Base-by-base conservation (phyloP, 2,797 vertebrate genomes). In the Cirrhinus mrigala region DNA sequence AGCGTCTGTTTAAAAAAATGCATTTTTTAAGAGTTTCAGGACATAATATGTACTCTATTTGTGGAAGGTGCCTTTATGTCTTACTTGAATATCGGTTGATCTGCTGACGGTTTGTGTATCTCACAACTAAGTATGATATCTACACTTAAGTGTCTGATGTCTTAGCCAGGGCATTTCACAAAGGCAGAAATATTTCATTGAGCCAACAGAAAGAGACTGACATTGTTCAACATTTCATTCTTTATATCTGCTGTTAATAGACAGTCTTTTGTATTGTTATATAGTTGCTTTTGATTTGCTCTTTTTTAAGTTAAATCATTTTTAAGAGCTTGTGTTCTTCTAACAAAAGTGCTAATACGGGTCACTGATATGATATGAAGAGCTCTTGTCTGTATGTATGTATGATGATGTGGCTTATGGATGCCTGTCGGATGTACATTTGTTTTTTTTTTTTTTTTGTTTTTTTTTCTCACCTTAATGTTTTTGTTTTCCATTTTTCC, bases 381-480 rank as follows among this genome's bases (percentile, higher is more conserved):
- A 84, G 54, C 89, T 90, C 81, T 79, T 58, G 37, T 90, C 91
- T 94, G 94, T 93, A 91, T 81, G 94, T 93, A 91, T 81, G 88
- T 73, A 94, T 94, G 94, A 95, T 84, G 94, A 94, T 90, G 87
- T 24, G 10, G 86, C 86, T 58, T 54, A 64, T 71, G 27, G 77
- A 12, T 2, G 81, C 80, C 86, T 40, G 85, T 92, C 92, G 56
- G 94, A 94, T 87, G 69, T 93, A 93, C 92, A 87, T 92, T 89
- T 81, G 92, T 89, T 91, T 91, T 92, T 88, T 92, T 89, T 81
- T 93, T 89, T 91, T 91, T 92, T 91, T 93, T 94, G 81, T 27
- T 56, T 76, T 15, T 86, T 64, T 24, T 66, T 84, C 76, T 37
- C 33, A 64, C 62, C 5, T 16, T 29, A 58, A 58, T 60, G 1